A percentile compares a stretch with the other conserved stretches of the same genome.
phyloP scores from a whole-genome alignment of 1,140 invertebrate genomes.

The Cydia fagiglandana region DNA sequence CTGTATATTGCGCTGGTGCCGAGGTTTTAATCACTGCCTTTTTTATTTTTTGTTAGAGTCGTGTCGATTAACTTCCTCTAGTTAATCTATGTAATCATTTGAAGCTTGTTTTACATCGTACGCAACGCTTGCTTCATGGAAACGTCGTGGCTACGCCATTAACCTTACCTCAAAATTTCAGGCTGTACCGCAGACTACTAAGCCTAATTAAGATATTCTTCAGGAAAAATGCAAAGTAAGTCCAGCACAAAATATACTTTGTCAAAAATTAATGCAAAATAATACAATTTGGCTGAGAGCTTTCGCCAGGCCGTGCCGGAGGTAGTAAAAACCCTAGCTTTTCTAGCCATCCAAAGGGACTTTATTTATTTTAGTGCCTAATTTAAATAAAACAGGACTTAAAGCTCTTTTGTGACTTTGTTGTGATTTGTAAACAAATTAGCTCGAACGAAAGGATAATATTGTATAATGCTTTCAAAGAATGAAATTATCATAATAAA shows the following conservation, averaged over 20 bases:
- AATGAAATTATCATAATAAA: conserved; percentile 49
- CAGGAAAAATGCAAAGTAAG: conserved; percentile 38
- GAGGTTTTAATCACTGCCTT: conserved; percentile 18
- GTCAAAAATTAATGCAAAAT: conserved; percentile 76
- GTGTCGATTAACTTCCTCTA: conserved; percentile 25
- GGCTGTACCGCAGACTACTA: not conserved
- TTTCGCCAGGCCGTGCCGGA: conserved; percentile 44
- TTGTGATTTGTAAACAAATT: conserved; percentile 69
- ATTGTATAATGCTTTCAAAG: conserved; percentile 48
- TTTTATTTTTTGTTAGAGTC: conserved; percentile 1
- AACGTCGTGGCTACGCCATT: not conserved
- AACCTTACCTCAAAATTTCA: not conserved
- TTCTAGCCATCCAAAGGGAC: conserved; percentile 52
- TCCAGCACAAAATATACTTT: conserved; percentile 52
- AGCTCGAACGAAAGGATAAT: conserved; percentile 50
- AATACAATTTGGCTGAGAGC: conserved; percentile 74
- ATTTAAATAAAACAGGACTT: conserved; percentile 73
- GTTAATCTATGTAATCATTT: conserved; percentile 8
- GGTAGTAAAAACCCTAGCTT: conserved; percentile 62
- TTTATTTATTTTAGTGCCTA: conserved; percentile 72
- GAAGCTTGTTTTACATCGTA: not conserved
- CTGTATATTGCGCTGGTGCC: not conserved
- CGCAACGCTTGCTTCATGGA: not conserved
- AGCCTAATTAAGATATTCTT: conserved; percentile 41
- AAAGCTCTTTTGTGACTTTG: conserved; percentile 67